Evolutionary conservation across 2,113 vertebrate genomes (phyloP), one percentile per base, ranked within the genome.

Genomic region (Gavialis gangeticus): DNA sequence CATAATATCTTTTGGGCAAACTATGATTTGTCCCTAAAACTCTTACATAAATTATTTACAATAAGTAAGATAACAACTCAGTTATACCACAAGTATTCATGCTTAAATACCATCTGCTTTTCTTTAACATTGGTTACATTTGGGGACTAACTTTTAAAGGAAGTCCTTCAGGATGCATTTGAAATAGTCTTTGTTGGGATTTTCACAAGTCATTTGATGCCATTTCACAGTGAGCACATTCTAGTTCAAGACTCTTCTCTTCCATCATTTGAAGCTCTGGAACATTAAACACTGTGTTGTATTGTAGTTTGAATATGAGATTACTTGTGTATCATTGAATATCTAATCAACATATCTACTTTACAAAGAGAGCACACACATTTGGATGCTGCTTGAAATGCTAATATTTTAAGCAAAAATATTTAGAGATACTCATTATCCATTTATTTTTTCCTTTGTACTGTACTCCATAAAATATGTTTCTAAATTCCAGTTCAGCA

Each of bases 391-490:
- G 95, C 91, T 90, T 94, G 46, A 92, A 91, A 94, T 87, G 88
- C 28, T 94, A 92, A 90, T 95, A 77, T 94, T 94, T 79, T 77
- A 37, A n/a, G 92, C 90, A 60, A 89, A 96, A 87, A 77, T 57
- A 56, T 59, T 92, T 60, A 90, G 82, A 95, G 59, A 67, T 2
- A 0, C 85, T 95, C 88, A 84, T 87, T 90, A 92, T 69, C 60
- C 12, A 83, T 75, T 81, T 91, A 69, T 91, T 96, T 96, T 91
- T 96, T 71, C 86, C 76, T 94, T 94, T 97, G 77, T 93, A 82
- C 12, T 64, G 18, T 56, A 64, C 91, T 91, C 75, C 55, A 85
- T 82, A 77, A 91, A 90, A 66, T 9, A 55, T 62, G 0, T 75
- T 90, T 96, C 67, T 66, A 91, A 92, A 92, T 88, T 95, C 63